Conservation (phyloP, 2,888 invertebrate genomes). For the Nomada fabriciana region DNA sequence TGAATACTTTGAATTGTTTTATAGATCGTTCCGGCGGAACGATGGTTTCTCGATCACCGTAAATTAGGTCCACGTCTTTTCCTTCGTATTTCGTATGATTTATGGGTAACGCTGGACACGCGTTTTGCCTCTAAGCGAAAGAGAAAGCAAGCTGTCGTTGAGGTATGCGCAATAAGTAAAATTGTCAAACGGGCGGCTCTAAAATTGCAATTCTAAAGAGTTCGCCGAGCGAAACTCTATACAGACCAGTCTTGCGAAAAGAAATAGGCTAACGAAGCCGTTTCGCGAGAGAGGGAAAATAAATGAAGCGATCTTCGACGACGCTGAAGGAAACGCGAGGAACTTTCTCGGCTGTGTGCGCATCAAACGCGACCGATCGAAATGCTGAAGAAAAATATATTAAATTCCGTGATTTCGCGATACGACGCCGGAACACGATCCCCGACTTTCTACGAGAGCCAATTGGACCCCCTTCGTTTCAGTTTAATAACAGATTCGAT, state of each 20-base stretch:
- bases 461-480: constrained; percentile 19
- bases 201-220: neutral
- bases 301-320: neutral
- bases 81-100: constrained; percentile 17
- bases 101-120: neutral
- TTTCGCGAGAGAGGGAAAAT: neutral
- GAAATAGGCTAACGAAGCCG: neutral
- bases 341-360: neutral
- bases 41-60: neutral
- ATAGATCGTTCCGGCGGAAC: neutral
- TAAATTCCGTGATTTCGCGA: constrained; percentile 42
- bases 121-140: constrained; percentile 30
- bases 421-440: neutral
- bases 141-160: constrained; percentile 21
- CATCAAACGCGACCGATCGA: neutral
- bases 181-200: constrained; percentile 11
- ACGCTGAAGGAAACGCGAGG: neutral
- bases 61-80: constrained; percentile 1
- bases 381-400: constrained; percentile 22
- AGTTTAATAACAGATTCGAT: constrained; percentile 32
- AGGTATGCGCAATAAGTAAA: constrained; percentile 20
- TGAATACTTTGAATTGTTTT: neutral
- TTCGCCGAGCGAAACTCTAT: neutral
- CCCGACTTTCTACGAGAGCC: constrained; percentile 27
- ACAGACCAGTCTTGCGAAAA: neutral